Percentiles rank a stretch among this genome's conserved stretches.
These are phyloP conservation scores for Cantharis nigra DNA, from an alignment of 2,888 invertebrate species.

Conservation along the genomic window DNA sequence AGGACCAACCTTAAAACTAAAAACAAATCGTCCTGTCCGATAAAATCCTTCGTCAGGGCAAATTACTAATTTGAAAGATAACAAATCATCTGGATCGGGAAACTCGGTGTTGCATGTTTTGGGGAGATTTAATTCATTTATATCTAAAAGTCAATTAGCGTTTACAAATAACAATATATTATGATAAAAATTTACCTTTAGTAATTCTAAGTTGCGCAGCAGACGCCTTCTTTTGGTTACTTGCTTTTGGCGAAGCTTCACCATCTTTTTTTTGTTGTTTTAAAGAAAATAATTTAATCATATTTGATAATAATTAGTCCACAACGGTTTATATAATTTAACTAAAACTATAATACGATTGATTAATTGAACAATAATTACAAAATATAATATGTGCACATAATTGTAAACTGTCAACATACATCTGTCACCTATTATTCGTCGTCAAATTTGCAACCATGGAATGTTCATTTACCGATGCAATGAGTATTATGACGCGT, in stretches of 20 bases:
- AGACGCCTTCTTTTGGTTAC: constrained; percentile 89
- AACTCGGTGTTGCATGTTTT: constrained; percentile 96
- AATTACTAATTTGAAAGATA: constrained; percentile 94
- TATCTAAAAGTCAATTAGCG: constrained; percentile 70
- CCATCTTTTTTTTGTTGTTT: constrained; percentile 99
- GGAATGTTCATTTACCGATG: neutral
- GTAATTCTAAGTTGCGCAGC: constrained; percentile 96
- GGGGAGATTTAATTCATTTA: constrained; percentile 95
- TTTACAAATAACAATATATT: neutral
- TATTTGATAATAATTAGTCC: constrained; percentile 54
- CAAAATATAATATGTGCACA: constrained; percentile 16
- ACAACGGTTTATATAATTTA: neutral
- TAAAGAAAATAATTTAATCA: constrained; percentile 98
- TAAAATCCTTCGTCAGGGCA: constrained; percentile 98
- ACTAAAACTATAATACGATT: constrained; percentile 8
- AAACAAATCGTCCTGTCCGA: constrained; percentile 89
- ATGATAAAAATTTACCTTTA: constrained; percentile 73
- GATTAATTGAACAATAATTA: constrained; percentile 10
- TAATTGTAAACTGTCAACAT: constrained; percentile 27
- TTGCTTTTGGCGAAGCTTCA: constrained; percentile 75
- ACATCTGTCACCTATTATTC: constrained; percentile 4
- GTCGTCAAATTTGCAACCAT: neutral
- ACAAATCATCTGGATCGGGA: constrained; percentile 94
- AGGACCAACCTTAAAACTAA: constrained; percentile 97
- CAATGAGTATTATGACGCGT: neutral